Evolutionary conservation across 1,140 invertebrate species (phyloP).

Genomic region (Catajapyx aquilonaris): DNA sequence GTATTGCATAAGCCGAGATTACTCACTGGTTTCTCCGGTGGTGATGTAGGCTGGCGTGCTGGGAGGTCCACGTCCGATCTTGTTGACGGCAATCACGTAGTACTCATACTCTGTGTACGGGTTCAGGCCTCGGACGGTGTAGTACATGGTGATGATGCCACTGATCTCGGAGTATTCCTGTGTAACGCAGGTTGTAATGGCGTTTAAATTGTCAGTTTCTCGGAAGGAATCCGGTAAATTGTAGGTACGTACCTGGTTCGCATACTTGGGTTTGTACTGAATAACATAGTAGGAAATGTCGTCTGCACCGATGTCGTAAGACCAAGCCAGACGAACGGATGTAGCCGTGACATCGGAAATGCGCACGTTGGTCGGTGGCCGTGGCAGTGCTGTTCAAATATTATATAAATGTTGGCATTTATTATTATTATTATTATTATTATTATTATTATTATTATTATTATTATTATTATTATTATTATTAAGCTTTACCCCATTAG

Average conservation of each 20-base stretch:
- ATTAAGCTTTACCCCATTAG: too few species aligned
- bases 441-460: background rate
- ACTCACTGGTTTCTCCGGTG: constrained; percentile 86
- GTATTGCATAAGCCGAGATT: too few species aligned
- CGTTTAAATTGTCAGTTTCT: too few species aligned
- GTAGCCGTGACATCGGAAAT: constrained; percentile 83
- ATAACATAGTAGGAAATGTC: constrained; percentile 85
- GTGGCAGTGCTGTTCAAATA: constrained; percentile 49
- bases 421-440: background rate
- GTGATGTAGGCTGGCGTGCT: constrained; percentile 70
- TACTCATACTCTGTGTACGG: constrained; percentile 95
- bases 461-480: too few species aligned
- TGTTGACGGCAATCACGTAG: constrained; percentile 83
- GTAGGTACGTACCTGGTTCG: too few species aligned
- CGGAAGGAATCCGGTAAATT: too few species aligned
- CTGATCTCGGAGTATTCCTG: constrained; percentile 68
- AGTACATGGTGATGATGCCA: constrained; percentile 79
- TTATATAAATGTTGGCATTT: background rate
- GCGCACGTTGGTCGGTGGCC: constrained; percentile 63
- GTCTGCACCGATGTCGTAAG: constrained; percentile 53
- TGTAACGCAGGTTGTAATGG: too few species aligned
- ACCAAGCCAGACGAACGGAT: constrained; percentile 76
- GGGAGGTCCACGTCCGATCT: constrained; percentile 68
- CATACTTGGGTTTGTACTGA: constrained; percentile 79
- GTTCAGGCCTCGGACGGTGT: constrained; percentile 66